Base-by-base conservation (phyloP, 2,888 invertebrate genomes). In the Melipona beecheii region DNA sequence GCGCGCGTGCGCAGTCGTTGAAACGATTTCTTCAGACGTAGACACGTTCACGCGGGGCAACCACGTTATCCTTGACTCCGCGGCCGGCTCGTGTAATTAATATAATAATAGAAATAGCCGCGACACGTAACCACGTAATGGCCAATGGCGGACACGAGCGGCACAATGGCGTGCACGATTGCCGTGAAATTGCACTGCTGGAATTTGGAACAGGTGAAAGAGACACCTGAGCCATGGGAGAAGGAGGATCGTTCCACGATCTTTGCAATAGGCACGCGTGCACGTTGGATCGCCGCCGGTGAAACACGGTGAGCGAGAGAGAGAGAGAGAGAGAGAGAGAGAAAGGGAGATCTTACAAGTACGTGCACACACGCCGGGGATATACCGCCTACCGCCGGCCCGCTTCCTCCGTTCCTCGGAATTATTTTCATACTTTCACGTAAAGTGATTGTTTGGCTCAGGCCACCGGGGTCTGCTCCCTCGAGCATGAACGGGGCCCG, bases 391-490 rank as follows among this genome's bases (percentile, higher is more conserved):
- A 75, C 86, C 74, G 79, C 15, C 74, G 80, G n/a, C 84, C 87
- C 75, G 89, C 88, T 90, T 91, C 86, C 90, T 89, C 86, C 87
- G 89, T 87, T 78, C 86, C 43, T 43, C 82, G 91, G 92, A 92
- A 93, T 93, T 91, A 93, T 94, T 93, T 94, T 92, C 93, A 93
- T 93, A 93, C 93, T 94, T 94, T 94, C 93, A 93, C 93, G 93
- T 93, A 93, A 93, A 93, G 93, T 93, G 94, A 93, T 94, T 94
- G 94, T 94, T 93, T 92, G 90, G 90, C 80, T 87, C 87, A 89
- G 90, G 92, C 91, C 91, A 91, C 89, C 89, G 89, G 91, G 92
- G 90, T 91, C 91, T 92, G 93, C 91, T 92, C 92, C 89, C 77
- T 92, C 90, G 91, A 93, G 93, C 93, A 93, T 93, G 93, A 93